Conservation (phyloP, 2,888 invertebrate genomes). For the Lasioglossum calceatum region DNA sequence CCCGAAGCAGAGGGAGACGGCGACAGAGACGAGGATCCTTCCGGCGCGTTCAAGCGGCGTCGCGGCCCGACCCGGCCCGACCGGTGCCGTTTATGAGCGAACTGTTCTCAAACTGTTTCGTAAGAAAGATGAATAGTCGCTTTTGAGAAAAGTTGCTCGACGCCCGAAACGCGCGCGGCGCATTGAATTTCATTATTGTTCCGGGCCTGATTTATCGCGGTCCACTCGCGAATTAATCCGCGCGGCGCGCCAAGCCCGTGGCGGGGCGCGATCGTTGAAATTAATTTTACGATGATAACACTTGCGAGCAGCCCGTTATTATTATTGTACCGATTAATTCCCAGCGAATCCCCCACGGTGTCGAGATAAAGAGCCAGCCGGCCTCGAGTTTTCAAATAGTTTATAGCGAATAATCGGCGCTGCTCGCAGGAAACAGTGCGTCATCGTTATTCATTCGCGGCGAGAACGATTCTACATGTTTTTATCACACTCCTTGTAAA, state of each 20-base stretch:
- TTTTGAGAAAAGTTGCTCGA: conserved; percentile 68
- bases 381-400: conserved; percentile 2
- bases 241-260: background rate
- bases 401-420: background rate
- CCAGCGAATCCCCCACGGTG: conserved; percentile 8
- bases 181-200: conserved; percentile 72
- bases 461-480: background rate
- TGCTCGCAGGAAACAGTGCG: background rate
- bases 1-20: background rate
- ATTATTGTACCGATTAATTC: conserved; percentile 14
- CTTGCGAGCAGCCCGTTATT: conserved; percentile 13
- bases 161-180: conserved; percentile 30
- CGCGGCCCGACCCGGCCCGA: too few species aligned
- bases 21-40: conserved; percentile 55
- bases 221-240: conserved; percentile 27
- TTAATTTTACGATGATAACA: conserved; percentile 29
- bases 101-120: conserved; percentile 73
- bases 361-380: conserved; percentile 10
- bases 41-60: conserved; percentile 11
- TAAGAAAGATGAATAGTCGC: conserved; percentile 73
- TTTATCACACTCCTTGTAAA: background rate
- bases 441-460: background rate
- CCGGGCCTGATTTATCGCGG: conserved; percentile 63
- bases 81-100: conserved; percentile 72
- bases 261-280: conserved; percentile 14